Evolutionary conservation across 64 coral and sea anemone genomes (phyloP).

Genomic region (Platygyra sinensis): DNA sequence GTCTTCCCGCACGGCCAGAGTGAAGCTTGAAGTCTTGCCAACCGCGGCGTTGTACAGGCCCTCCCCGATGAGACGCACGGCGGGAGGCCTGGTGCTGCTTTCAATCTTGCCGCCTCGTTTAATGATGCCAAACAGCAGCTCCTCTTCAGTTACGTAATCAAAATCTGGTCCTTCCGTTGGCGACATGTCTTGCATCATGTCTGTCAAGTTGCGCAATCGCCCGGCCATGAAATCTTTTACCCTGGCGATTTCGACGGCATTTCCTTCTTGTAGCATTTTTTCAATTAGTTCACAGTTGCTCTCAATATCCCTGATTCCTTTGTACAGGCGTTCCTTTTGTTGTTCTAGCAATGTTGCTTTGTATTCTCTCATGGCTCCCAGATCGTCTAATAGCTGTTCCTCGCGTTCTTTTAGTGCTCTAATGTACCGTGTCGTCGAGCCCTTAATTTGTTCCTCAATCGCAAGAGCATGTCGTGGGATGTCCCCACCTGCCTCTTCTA

Average conservation of each 20-base stretch:
- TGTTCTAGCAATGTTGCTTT: slow-evolving; percentile 79
- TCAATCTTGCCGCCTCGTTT: slow-evolving; percentile 60
- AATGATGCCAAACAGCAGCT: slow-evolving; percentile 70
- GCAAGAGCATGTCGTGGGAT: slow-evolving; percentile 77
- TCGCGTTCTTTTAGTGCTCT: slow-evolving; percentile 71
- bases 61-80: slow-evolving; percentile 74
- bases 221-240: slow-evolving; percentile 69
- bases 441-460: slow-evolving; percentile 77
- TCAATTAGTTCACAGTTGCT: slow-evolving; percentile 72
- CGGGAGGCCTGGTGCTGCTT: slow-evolving; percentile 39
- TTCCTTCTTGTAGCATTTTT: slow-evolving; percentile 72
- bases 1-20: slow-evolving; percentile 43
- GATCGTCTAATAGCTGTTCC: slow-evolving; percentile 69
- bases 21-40: slow-evolving; percentile 82
- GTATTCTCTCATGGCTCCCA: slow-evolving; percentile 80
- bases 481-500: slow-evolving; percentile 58
- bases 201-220: slow-evolving; percentile 54
- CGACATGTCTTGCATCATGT: slow-evolving; percentile 65
- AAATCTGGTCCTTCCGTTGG: slow-evolving; percentile 85
- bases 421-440: slow-evolving; percentile 82
- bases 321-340: slow-evolving; percentile 76
- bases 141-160: slow-evolving; percentile 87
- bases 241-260: slow-evolving; percentile 56
- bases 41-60: slow-evolving; percentile 86
- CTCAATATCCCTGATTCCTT: slow-evolving; percentile 73